phyloP scores from a whole-genome alignment of 2,113 vertebrate species.

The Prionailurus viverrinus region DNA sequence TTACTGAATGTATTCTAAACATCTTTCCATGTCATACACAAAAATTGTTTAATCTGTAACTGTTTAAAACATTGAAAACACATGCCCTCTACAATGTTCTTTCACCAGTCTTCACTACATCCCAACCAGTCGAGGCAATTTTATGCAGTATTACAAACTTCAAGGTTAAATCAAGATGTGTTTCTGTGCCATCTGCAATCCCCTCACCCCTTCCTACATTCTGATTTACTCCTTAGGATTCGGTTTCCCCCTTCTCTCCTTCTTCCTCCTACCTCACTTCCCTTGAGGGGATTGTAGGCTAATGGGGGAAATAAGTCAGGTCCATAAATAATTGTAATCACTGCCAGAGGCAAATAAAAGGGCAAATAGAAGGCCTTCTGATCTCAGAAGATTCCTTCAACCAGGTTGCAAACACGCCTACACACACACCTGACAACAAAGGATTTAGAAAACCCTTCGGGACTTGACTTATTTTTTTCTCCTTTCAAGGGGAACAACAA shows the following conservation, averaged over 20 bases:
- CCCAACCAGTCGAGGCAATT: background rate
- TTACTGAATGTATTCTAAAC: background rate
- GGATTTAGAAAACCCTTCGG: background rate
- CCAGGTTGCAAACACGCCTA: background rate
- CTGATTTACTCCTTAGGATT: background rate
- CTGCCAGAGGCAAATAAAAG: background rate
- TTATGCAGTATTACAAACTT: background rate
- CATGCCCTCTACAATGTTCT: background rate
- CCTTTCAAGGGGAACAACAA: background rate
- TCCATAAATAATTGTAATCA: slow-evolving; percentile 6
- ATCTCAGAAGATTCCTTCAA: background rate
- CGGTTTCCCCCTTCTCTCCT: background rate
- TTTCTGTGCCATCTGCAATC: background rate
- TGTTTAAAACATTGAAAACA: background rate
- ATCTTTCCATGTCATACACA: background rate
- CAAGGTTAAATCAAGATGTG: background rate
- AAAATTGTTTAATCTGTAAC: background rate
- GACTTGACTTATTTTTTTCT: background rate
- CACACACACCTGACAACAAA: background rate
- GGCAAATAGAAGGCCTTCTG: background rate
- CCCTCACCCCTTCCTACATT: background rate
- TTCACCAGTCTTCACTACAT: background rate
- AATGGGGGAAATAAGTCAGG: background rate
- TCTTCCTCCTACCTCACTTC: background rate
- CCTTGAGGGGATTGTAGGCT: background rate